Evolutionary conservation across 2,113 vertebrate species (phyloP), one percentile per base, ranked within the genome.

Genomic region (Menidia beryllina): DNA sequence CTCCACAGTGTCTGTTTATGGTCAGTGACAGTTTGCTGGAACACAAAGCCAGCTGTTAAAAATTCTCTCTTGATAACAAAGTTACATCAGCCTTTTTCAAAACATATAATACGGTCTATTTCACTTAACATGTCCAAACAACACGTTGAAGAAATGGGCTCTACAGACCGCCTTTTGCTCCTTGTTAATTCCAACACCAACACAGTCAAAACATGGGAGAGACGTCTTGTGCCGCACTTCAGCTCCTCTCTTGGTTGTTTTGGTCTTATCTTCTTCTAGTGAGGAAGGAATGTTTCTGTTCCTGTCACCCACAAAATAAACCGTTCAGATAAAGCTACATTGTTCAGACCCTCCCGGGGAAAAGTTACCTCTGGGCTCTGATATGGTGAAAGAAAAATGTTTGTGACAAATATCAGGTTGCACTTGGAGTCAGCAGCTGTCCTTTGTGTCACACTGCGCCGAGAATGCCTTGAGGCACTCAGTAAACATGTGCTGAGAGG

Each of bases 401-500:
- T 51, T 73, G 66, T 67, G 53, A 24, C 47, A 58, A 61, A 72
- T 48, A 68, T 75, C 63, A 58, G 79, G 55, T 55, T 50, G 48
- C 52, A 63, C 48, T 41, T 27, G 27, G 60, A 72, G 68, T 65
- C 66, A 5, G 30, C 75, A 57, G 68, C 65, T 74, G 73, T 83
- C 79, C 58, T 49, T 26, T 75, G 69, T 77, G 63, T 74, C 69
- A 27, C 52, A 25, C 48, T 58, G 70, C 54, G 63, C 39, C 68
- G 71, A 75, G 76, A 81, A 36, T 58, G 51, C 51, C 61, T 65
- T 58, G 58, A 71, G 79, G 67, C 64, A 36, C 65, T 54, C 34
- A 3, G 71, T 27, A 71, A 77, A 57, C 68, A 55, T 80, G 75
- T 75, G 81, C 52, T 81, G 78, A 75, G 62, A 72, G 81, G 75